Base-by-base conservation (phyloP, 2,888 invertebrate species). In the Caenorhabditis sp. region DNA sequence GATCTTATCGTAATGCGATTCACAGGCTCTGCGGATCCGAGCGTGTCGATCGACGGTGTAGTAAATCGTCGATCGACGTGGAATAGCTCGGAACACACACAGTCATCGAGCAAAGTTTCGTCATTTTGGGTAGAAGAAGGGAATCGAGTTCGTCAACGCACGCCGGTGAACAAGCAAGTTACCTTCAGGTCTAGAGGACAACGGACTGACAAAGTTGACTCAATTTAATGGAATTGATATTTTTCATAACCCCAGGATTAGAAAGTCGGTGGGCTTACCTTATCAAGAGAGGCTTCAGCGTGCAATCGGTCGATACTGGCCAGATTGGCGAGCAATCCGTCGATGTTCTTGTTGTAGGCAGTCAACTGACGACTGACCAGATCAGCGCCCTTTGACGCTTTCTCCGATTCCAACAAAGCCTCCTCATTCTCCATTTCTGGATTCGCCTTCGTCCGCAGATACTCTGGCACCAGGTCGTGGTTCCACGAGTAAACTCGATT, bases 401-500 rank as follows among this genome's bases (percentile, higher is more conserved):
- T 39, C 50, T 81, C 81, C 2, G 24, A 37, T n/a, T 81, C 81
- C 24, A 81, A 22, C 20, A 58, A 22, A 1, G 24, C 8, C 41
- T 80, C 80, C 43, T 81, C 81, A 3, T 32, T 53, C 41, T 82
- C 82, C 65, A 80, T 66, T 22, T 79, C 80, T 4, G 79, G 79
- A 55, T 77, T 79, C 30, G 71, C 61, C 35, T 80, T 80, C 7
- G 82, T 82, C 26, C 80, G 62, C 45, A 88, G 65, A 59, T 83
- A 86, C 50, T 84, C 84, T 1, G 87, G 88, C 1, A 86, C 85
- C 20, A 86, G 70, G 30, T 86, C 87, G 75, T 88, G 88, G 56
- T 85, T 84, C 82, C 85, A 88, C 6, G 80, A 80, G 13, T 63
- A 56, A 24, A 88, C 74, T 3, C 88, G 82, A 15, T 62, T 59